phyloP scores from a whole-genome alignment of 2,113 vertebrate species.

The Neomonachus schauinslandi region DNA sequence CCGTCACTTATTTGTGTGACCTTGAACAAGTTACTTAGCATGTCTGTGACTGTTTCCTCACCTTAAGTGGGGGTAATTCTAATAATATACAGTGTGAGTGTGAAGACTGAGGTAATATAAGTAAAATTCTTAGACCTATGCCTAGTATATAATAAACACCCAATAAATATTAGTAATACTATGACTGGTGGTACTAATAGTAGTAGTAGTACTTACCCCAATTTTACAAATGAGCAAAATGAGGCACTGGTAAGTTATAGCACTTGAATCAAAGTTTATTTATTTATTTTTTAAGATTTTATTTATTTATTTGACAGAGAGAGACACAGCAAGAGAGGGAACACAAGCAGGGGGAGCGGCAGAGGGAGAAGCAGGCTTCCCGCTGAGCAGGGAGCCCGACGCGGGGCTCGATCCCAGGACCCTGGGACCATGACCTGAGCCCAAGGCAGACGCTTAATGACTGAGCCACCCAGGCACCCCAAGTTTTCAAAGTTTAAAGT shows the following conservation, averaged over 20 bases:
- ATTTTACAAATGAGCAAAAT: slow-evolving; percentile 6
- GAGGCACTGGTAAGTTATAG: neutral
- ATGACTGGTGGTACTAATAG: neutral
- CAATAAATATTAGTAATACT: neutral
- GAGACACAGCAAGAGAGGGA: too few species aligned
- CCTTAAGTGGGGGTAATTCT: neutral
- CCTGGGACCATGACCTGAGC: too few species aligned
- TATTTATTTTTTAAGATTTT: too few species aligned
- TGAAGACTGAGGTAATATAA: neutral
- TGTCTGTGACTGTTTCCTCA: neutral
- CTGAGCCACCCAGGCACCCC: too few species aligned
- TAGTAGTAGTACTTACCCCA: neutral
- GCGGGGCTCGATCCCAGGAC: too few species aligned
- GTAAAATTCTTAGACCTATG: slow-evolving; percentile 22
- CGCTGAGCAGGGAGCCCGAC: too few species aligned
- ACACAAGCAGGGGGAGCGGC: too few species aligned
- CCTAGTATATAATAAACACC: neutral
- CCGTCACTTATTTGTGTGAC: neutral
- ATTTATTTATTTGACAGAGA: too few species aligned
- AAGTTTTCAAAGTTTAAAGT: neutral
- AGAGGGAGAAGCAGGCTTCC: too few species aligned
- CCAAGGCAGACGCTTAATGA: too few species aligned
- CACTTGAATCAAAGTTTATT: neutral
- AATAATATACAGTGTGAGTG: neutral
- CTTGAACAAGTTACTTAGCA: neutral